Conservation (phyloP, 2,888 invertebrate genomes). For the Aphelenchoides bicaudatus region DNA sequence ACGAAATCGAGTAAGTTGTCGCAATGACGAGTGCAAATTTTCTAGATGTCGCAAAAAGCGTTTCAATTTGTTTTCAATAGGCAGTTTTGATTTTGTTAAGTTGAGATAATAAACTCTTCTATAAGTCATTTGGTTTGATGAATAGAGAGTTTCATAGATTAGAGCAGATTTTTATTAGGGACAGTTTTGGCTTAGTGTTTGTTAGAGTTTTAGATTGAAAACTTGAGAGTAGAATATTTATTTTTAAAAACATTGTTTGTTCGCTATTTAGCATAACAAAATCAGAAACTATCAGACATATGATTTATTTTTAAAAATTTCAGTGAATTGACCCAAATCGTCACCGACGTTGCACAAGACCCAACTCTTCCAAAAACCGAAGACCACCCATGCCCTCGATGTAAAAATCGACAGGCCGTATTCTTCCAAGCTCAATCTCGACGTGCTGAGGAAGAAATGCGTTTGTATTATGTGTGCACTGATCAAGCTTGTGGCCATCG, state of each 20-base stretch:
- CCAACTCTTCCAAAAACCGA: constrained; percentile 95
- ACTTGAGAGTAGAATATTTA: no score
- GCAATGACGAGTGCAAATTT: not conserved
- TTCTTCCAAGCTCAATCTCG: constrained; percentile 91
- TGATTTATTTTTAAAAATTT: constrained; percentile 34
- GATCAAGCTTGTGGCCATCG: constrained; percentile 63
- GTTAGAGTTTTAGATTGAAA: no score
- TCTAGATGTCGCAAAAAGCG: not conserved
- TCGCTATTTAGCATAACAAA: no score
- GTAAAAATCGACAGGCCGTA: constrained; percentile 88
- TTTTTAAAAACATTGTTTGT: no score
- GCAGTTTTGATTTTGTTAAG: no score
- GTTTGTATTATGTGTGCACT: constrained; percentile 65
- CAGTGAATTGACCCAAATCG: constrained; percentile 93
- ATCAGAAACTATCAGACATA: no score
- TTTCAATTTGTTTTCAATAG: no score
- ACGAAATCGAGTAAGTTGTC: constrained; percentile 89
- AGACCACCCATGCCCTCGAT: constrained; percentile 95
- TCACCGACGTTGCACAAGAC: constrained; percentile 94
- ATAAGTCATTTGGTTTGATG: no score
- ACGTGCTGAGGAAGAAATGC: constrained; percentile 75
- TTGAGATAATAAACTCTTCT: no score
- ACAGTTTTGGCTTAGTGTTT: no score
- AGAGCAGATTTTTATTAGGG: no score
- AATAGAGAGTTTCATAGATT: no score